Evolutionary conservation across 37 sponge, comb jelly and placozoan genomes (phyloP), one percentile per base, ranked within the genome.

Genomic region (Petrosia ficiformis): DNA sequence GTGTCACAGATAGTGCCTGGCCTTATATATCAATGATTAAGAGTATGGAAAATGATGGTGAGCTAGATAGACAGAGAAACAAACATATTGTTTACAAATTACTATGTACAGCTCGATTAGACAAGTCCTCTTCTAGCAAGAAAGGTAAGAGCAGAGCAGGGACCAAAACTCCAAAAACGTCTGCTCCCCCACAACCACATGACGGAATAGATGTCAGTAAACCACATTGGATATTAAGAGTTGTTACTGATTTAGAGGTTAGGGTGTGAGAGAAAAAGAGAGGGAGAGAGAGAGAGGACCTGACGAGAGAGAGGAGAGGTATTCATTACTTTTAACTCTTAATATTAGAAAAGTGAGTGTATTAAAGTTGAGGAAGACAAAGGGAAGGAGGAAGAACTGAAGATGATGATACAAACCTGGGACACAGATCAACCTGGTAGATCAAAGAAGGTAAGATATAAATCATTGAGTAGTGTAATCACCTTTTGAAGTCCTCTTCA

Each of bases 361-460:
- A 43, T 97, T 58, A 71, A 79, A 30, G 36, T 94, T 48, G 68
- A 30, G 26, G 86, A 87, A 65, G 93, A 97, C 70, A 97, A 92
- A 2, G 84, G 86, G 71, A 85, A 80, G 59, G 90, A 73, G 40
- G 98, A 97, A 59, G 85, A 82, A 42, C 94, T 94, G 54, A 91
- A 83, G 68, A 65, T 75, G 41, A 94, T 97, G 85, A 86, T 84
- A 65, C 74, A 88, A 39, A 84, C 93, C 8, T 97, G 95, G 98
- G 95, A 97, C 71, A 77, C 78, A 0, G 87, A 85, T 59, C 82
- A 97, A 63, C 93, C 95, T 33, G 98, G 98, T 0, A 83, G 98
- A 39, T 63, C 83, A 32, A 78, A 84, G 66, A 91, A 94, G 83
- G 98, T 85, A 22, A 74, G 75, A 33, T 10, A 6, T 35, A 39